Evolutionary conservation across 1,140 invertebrate genomes (phyloP).

Genomic region (Phthorimaea operculella): DNA sequence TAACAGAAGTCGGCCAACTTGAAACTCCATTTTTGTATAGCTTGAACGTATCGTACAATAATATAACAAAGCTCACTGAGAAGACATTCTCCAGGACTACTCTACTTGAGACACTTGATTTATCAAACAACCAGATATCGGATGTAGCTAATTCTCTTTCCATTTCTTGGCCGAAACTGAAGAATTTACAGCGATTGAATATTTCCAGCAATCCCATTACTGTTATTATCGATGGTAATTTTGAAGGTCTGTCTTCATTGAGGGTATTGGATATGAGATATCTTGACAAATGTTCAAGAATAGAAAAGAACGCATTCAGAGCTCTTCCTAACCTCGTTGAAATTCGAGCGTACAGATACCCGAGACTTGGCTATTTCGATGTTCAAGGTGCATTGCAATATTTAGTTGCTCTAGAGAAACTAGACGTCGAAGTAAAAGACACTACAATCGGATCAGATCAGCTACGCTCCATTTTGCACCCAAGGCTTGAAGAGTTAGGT

Average conservation of each 20-base stretch:
- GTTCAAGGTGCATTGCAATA: slow-evolving; percentile 81
- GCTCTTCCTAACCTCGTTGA: slow-evolving; percentile 75
- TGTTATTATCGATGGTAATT: slow-evolving; percentile 78
- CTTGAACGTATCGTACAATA: slow-evolving; percentile 86
- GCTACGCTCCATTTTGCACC: slow-evolving; percentile 80
- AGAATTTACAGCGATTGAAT: slow-evolving; percentile 76
- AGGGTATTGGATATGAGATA: slow-evolving; percentile 74
- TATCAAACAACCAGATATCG: slow-evolving; percentile 79
- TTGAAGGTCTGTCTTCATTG: slow-evolving; percentile 75
- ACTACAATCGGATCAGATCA: slow-evolving; percentile 83
- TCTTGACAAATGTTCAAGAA: slow-evolving; percentile 75
- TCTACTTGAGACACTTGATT: slow-evolving; percentile 79
- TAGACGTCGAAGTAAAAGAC: slow-evolving; percentile 91
- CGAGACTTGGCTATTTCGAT: slow-evolving; percentile 84
- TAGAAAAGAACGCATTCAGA: slow-evolving; percentile 87
- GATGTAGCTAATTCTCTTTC: slow-evolving; percentile 70
- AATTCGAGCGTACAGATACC: slow-evolving; percentile 79
- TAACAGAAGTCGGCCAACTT: slow-evolving; percentile 74
- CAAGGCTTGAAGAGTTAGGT: slow-evolving; percentile 78
- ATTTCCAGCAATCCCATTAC: slow-evolving; percentile 82
- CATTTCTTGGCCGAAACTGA: slow-evolving; percentile 74
- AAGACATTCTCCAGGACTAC: slow-evolving; percentile 81
- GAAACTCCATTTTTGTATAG: slow-evolving; percentile 88
- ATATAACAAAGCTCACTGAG: slow-evolving; percentile 73
- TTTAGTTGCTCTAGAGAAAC: slow-evolving; percentile 74